phyloP scores from a whole-genome alignment of 2,888 invertebrate genomes.

The Strigamia maritima region DNA sequence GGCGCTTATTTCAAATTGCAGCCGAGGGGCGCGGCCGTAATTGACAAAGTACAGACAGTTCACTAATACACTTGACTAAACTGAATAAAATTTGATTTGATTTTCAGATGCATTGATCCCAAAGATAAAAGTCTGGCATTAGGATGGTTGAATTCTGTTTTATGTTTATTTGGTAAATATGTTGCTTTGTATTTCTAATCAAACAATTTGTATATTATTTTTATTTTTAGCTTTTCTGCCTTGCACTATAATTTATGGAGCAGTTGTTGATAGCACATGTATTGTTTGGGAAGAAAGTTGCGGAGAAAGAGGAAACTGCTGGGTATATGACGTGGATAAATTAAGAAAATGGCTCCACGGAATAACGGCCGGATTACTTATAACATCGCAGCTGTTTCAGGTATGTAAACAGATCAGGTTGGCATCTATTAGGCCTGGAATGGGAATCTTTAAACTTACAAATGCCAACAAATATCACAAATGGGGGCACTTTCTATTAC shows the following conservation, averaged over 20 bases:
- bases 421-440: too few species aligned
- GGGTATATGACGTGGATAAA: conserved; percentile 48
- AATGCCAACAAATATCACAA: too few species aligned
- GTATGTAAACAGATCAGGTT: background rate
- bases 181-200: background rate
- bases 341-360: conserved; percentile 46
- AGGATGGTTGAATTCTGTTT: conserved; percentile 24
- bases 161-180: conserved; percentile 32
- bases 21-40: too few species aligned
- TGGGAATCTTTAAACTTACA: too few species aligned
- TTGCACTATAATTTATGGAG: conserved; percentile 49
- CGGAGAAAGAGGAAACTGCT: conserved; percentile 48
- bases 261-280: conserved; percentile 49
- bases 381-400: background rate
- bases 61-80: too few species aligned
- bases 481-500: too few species aligned
- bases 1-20: too few species aligned
- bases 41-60: too few species aligned
- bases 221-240: conserved; percentile 46
- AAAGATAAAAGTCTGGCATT: conserved; percentile 41
- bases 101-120: conserved; percentile 40
- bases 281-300: conserved; percentile 50
- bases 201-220: background rate
- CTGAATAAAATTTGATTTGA: background rate
- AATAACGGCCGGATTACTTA: conserved; percentile 40